Evolutionary conservation across 2,113 vertebrate genomes (phyloP).

Genomic region (Corapipo altera): DNA sequence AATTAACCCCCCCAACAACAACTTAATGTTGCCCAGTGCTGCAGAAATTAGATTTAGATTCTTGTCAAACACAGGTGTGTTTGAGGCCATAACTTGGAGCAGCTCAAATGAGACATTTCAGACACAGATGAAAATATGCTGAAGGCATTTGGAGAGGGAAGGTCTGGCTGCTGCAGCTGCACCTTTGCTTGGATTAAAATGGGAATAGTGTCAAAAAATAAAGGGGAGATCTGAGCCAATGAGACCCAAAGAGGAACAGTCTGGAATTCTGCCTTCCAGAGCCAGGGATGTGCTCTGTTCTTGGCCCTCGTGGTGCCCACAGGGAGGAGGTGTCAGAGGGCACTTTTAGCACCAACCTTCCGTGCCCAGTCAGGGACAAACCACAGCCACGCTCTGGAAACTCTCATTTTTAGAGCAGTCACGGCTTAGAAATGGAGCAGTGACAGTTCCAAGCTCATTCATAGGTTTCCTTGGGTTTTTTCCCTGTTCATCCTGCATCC

Average conservation of each 20-base stretch:
- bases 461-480: not conserved
- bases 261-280: not conserved
- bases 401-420: not conserved
- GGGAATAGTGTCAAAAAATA: not conserved
- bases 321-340: not conserved
- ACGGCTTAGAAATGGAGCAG: not conserved
- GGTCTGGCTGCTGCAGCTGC: not conserved
- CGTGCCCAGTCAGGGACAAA: not conserved
- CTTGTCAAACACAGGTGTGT: not conserved
- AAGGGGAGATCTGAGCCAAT: not conserved
- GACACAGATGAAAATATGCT: not conserved
- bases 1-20: not conserved
- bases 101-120: not conserved
- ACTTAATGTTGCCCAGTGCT: not conserved
- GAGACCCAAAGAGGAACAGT: not conserved
- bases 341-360: not conserved
- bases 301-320: not conserved
- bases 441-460: not conserved
- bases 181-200: not conserved
- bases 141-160: not conserved
- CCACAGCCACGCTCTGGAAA: not conserved
- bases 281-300: rapidly evolving
- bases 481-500: not conserved
- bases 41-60: not conserved
- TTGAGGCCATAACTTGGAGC: not conserved